Conservation (phyloP, 2,888 invertebrate genomes). For the Sussaba pulchella region DNA sequence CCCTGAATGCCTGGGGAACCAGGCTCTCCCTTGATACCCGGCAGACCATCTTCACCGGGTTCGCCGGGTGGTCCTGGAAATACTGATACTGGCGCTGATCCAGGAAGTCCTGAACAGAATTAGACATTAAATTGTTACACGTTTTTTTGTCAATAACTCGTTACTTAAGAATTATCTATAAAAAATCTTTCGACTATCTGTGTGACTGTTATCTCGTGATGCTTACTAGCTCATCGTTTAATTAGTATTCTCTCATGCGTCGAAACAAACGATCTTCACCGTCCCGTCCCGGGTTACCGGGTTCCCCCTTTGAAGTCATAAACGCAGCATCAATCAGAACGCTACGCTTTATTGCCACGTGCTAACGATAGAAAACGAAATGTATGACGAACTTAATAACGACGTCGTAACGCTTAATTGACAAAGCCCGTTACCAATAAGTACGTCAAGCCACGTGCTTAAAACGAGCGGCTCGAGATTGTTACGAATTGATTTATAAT, state of each 20-base stretch:
- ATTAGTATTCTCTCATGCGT: conserved; percentile 55
- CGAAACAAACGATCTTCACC: conserved; percentile 65
- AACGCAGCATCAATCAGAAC: no score
- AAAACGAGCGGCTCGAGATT: conserved; percentile 65
- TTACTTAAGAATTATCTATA: background rate
- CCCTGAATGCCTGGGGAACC: conserved; percentile 38
- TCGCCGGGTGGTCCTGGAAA: conserved; percentile 9
- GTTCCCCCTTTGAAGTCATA: conserved; percentile 68
- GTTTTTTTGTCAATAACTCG: background rate
- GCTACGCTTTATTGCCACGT: background rate
- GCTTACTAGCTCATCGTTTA: conserved; percentile 38
- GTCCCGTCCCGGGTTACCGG: conserved; percentile 70
- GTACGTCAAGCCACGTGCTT: conserved; percentile 17
- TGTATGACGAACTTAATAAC: conserved; percentile 25
- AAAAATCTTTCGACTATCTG: background rate
- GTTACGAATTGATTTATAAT: conserved; percentile 78
- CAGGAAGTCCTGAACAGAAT: conserved; percentile 80
- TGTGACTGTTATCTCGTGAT: background rate
- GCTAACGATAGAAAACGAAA: background rate
- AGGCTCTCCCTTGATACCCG: conserved; percentile 45
- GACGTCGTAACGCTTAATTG: conserved; percentile 43
- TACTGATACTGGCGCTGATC: conserved; percentile 50
- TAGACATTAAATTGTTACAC: background rate
- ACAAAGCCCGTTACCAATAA: conserved; percentile 46
- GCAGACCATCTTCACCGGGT: conserved; percentile 30